Conservation (phyloP, 2,113 vertebrate genomes). For the Gorsachius goisagi region DNA sequence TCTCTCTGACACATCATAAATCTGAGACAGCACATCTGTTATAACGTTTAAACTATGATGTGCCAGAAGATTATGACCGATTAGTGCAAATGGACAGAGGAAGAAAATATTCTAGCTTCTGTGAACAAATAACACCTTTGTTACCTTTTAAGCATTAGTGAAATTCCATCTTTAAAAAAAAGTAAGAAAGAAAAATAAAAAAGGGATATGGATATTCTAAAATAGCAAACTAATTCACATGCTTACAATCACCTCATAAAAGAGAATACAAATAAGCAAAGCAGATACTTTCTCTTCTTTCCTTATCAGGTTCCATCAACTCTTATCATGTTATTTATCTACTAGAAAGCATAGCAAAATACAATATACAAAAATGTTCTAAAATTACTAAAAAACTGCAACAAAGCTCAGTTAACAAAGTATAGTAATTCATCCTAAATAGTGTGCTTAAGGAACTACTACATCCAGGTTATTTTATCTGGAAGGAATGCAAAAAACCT, state of each 20-base stretch:
- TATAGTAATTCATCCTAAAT: not conserved
- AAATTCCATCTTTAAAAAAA: slow-evolving; percentile 2
- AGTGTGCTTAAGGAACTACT: not conserved
- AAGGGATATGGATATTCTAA: not conserved
- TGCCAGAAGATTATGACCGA: slow-evolving; percentile 4
- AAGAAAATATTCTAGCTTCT: not conserved
- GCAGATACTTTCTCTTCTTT: not conserved
- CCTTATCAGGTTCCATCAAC: not conserved
- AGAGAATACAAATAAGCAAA: not conserved
- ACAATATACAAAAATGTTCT: not conserved
- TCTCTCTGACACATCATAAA: slow-evolving; percentile 16
- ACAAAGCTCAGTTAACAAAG: not conserved
- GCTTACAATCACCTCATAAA: not conserved
- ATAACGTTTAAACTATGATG: not conserved
- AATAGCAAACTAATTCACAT: not conserved
- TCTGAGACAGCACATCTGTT: not conserved
- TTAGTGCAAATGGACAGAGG: not conserved
- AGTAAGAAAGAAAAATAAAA: not conserved
- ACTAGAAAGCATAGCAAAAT: not conserved
- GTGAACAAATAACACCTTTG: not conserved
- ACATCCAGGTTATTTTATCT: not conserved
- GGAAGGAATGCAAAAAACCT: not conserved
- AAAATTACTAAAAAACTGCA: not conserved
- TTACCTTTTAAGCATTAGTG: not conserved
- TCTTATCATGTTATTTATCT: not conserved